These are phyloP conservation scores for Formica exsecta DNA, from an alignment of 1,140 invertebrate species.

Conservation along the genomic window DNA sequence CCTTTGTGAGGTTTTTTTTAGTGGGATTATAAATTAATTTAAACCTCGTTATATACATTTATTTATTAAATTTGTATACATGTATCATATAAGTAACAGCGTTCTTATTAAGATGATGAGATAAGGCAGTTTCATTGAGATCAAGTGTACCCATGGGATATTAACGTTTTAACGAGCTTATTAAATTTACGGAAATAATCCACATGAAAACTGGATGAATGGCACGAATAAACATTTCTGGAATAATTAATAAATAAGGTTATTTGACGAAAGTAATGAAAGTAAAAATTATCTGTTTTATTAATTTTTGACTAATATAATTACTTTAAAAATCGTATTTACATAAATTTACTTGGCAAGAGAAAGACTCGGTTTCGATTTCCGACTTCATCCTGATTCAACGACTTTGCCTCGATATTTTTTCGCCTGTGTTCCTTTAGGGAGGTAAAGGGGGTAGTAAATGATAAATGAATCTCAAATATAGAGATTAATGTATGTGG, in stretches of 20 bases:
- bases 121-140: not conserved
- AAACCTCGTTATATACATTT: too few relatives aligned
- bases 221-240: not conserved
- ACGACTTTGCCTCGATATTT: too few relatives aligned
- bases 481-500: too few relatives aligned
- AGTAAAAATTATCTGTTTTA: not conserved
- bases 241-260: conserved; percentile 16
- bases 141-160: conserved; percentile 7
- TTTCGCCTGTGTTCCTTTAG: too few relatives aligned
- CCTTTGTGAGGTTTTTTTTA: too few relatives aligned
- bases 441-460: too few relatives aligned
- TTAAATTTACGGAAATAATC: conserved; percentile 43
- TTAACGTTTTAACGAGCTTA: conserved; percentile 43
- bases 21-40: too few relatives aligned
- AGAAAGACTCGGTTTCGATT: not conserved
- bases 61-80: too few relatives aligned
- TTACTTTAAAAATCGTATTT: conserved; percentile 20
- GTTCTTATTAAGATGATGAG: conserved; percentile 15
- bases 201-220: conserved; percentile 13
- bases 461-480: too few relatives aligned
- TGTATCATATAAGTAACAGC: too few relatives aligned
- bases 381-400: too few relatives aligned
- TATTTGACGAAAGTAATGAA: not conserved
- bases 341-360: not conserved
- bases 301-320: conserved; percentile 8